Conservation (phyloP, 2,113 vertebrate genomes). For the Verasper variegatus region DNA sequence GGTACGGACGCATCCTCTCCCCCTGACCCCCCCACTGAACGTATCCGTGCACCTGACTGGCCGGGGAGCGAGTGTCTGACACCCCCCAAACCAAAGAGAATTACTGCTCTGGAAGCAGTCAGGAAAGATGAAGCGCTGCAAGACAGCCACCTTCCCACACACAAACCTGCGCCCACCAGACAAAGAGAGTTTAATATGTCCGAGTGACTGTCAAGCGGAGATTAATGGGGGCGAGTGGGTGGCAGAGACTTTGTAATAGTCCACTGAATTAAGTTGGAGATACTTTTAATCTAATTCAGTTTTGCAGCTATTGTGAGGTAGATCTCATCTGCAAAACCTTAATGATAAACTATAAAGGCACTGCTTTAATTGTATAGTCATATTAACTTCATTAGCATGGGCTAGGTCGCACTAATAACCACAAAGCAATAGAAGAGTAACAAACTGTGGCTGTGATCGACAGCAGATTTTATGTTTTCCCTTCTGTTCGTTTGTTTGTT, state of each 20-base stretch:
- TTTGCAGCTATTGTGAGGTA: slow-evolving; percentile 11
- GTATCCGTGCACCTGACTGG: slow-evolving; percentile 2
- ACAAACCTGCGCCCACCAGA: slow-evolving; percentile 58
- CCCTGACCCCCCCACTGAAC: neutral
- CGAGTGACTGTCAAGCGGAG: slow-evolving; percentile 47
- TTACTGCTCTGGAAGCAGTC: slow-evolving; percentile 58
- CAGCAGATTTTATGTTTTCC: neutral
- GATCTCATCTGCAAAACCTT: neutral
- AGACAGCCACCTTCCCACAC: slow-evolving; percentile 59
- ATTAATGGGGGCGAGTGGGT: slow-evolving; percentile 53
- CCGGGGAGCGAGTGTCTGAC: neutral
- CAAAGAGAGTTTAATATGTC: slow-evolving; percentile 53
- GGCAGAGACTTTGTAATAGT: slow-evolving; percentile 52
- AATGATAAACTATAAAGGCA: slow-evolving; percentile 17
- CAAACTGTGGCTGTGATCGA: neutral
- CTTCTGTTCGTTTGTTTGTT: too few species aligned
- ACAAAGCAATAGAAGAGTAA: neutral
- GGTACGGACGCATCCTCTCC: slow-evolving; percentile 40
- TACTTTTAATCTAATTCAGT: slow-evolving; percentile 41
- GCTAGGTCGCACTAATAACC: neutral
- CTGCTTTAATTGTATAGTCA: neutral
- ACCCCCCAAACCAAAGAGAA: slow-evolving; percentile 34
- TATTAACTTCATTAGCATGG: neutral
- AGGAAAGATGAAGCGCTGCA: slow-evolving; percentile 45
- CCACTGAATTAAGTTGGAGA: slow-evolving; percentile 34